phyloP scores from a whole-genome alignment of 2,113 vertebrate species.

The Nyctereutes procyonoides region DNA sequence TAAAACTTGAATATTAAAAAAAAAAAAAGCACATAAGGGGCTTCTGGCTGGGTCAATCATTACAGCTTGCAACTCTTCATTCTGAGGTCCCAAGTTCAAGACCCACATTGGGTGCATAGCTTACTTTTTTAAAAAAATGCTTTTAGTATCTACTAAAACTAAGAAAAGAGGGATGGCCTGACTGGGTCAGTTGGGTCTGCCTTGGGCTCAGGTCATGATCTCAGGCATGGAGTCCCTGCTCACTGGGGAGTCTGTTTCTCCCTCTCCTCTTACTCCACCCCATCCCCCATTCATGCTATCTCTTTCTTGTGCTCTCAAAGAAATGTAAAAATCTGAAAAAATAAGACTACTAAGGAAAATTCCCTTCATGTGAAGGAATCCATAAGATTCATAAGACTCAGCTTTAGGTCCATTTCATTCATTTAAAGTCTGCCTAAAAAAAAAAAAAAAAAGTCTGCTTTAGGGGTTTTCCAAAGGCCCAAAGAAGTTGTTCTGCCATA shows the following conservation, averaged over 20 bases:
- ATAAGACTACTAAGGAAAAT: background rate
- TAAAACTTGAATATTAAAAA: background rate
- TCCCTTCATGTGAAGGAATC: background rate
- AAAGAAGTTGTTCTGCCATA: background rate
- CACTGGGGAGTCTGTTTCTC: too few relatives aligned
- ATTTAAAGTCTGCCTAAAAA: background rate
- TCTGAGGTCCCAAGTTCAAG: background rate
- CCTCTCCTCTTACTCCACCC: too few relatives aligned
- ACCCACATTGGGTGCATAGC: background rate
- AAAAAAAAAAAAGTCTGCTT: background rate
- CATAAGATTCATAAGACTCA: background rate
- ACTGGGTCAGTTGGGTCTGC: too few relatives aligned
- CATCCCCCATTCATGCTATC: too few relatives aligned
- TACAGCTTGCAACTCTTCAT: background rate
- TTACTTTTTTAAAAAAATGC: background rate
- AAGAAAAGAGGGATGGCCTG: background rate
- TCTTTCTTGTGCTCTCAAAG: too few relatives aligned
- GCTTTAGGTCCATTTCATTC: background rate
- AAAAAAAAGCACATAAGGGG: background rate
- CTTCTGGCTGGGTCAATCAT: background rate
- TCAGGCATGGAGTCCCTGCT: too few relatives aligned
- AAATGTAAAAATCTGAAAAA: too few relatives aligned
- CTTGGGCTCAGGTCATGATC: too few relatives aligned
- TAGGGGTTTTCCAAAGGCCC: background rate
- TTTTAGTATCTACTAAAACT: background rate